These are phyloP conservation scores for Malurus alboscapulatus DNA, from an alignment of 2,113 vertebrate genomes.

Conservation along the genomic window DNA sequence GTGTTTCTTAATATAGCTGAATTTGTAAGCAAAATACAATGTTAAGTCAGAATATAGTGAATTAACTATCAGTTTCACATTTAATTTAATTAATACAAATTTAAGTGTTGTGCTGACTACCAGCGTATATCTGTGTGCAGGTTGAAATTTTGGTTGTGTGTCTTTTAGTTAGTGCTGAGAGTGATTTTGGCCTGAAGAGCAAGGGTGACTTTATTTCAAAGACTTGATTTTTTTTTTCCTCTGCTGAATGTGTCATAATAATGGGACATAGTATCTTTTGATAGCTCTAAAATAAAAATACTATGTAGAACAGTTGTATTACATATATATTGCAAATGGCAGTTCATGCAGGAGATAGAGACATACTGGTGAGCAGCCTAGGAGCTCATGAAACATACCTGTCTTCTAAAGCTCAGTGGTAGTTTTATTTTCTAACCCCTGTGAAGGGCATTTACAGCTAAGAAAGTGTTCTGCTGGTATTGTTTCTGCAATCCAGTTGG, in stretches of 20 bases:
- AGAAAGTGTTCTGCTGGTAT: neutral
- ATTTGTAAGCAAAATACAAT: neutral
- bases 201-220: neutral
- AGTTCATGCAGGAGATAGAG: neutral
- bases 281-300: neutral
- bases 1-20: neutral
- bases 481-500: neutral
- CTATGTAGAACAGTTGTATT: neutral
- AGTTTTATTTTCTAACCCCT: neutral
- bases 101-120: neutral
- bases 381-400: neutral
- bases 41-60: neutral
- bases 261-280: neutral
- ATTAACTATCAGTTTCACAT: neutral
- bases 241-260: neutral
- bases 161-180: neutral
- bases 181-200: neutral
- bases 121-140: neutral
- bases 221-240: neutral
- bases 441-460: neutral
- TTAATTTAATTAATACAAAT: neutral
- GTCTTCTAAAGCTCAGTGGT: neutral
- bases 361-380: neutral
- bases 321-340: neutral
- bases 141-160: neutral